phyloP scores from a whole-genome alignment of 1,140 invertebrate species.

The Bombus fervidus region DNA sequence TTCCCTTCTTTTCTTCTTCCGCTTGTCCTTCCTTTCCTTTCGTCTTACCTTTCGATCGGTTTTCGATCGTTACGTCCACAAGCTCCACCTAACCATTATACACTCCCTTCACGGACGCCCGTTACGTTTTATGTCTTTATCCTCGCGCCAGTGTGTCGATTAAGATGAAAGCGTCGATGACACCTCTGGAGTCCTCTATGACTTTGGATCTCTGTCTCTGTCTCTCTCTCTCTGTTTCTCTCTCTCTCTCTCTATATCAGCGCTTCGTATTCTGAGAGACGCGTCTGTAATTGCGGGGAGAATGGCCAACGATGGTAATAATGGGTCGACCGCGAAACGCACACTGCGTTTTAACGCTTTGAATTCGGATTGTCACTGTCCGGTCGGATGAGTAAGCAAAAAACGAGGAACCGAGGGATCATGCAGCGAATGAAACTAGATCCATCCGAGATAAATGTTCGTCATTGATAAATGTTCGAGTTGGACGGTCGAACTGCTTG shows the following conservation, averaged over 20 bases:
- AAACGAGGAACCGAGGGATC: not conserved
- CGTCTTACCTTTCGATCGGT: constrained; percentile 23
- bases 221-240: rapidly evolving
- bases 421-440: not conserved
- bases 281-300: constrained; percentile 44
- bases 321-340: constrained; percentile 21
- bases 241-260: rapidly evolving
- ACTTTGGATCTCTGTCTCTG: not conserved
- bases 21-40: not conserved
- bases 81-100: constrained; percentile 59
- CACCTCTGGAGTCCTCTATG: constrained; percentile 42
- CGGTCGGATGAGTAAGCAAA: not conserved
- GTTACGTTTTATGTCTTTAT: constrained; percentile 80
- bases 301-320: constrained; percentile 33
- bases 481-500: not conserved
- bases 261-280: constrained; percentile 30
- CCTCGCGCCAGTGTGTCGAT: constrained; percentile 64
- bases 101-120: constrained; percentile 69
- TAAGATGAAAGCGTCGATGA: constrained; percentile 69
- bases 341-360: constrained; percentile 5
- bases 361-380: not conserved
- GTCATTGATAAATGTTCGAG: no score
- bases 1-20: not conserved
- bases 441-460: no score
- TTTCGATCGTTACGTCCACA: constrained; percentile 39